Evolutionary conservation across 2,888 invertebrate species (phyloP).

Genomic region (Agrilus mali): DNA sequence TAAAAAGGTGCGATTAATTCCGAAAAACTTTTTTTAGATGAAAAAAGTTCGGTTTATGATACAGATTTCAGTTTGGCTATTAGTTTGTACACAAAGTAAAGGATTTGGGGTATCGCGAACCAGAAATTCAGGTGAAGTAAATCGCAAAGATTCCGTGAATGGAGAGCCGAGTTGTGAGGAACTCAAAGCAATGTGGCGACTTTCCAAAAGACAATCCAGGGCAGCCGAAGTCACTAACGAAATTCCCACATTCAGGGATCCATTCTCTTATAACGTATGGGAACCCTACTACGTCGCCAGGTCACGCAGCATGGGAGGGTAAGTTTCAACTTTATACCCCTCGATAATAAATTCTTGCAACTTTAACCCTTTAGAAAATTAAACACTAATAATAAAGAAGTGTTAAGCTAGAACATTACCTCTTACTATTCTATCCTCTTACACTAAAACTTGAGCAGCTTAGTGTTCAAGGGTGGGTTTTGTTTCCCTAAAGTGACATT

Average conservation of each 20-base stretch:
- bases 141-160: slow-evolving; percentile 31
- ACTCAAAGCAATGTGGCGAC: slow-evolving; percentile 83
- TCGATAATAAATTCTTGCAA: no score
- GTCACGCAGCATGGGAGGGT: slow-evolving; percentile 44
- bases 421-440: no score
- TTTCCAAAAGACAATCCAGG: slow-evolving; percentile 77
- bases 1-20: slow-evolving; percentile 1
- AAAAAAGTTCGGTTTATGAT: slow-evolving; percentile 20
- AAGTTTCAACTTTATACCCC: no score
- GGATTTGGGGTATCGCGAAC: slow-evolving; percentile 24
- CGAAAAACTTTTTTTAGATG: slow-evolving; percentile 23
- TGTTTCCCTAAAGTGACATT: no score
- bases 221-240: slow-evolving; percentile 80
- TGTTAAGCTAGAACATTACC: no score
- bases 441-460: no score
- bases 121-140: slow-evolving; percentile 24
- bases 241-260: slow-evolving; percentile 70
- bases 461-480: no score
- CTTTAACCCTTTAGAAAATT: no score
- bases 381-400: no score
- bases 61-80: slow-evolving; percentile 22
- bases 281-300: slow-evolving; percentile 47
- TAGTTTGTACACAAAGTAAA: slow-evolving; percentile 20
- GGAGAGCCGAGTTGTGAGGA: slow-evolving; percentile 79
- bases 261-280: slow-evolving; percentile 73